Evolutionary conservation across 2,113 vertebrate species (phyloP).

Genomic region (Accipiter virgatus): DNA sequence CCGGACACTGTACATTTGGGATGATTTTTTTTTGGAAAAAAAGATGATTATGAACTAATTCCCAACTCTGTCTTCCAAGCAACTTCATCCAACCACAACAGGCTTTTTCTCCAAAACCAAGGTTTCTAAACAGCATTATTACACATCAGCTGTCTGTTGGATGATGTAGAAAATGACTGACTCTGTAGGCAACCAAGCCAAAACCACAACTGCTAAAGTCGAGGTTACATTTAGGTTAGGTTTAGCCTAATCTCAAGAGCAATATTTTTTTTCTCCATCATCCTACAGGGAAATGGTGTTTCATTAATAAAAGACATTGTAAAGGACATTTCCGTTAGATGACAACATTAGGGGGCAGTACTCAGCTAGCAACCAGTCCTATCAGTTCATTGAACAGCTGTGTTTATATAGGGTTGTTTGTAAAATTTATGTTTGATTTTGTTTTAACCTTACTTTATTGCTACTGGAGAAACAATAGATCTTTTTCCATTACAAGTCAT

Average conservation of each 20-base stretch:
- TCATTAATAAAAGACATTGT: neutral
- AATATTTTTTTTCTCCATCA: neutral
- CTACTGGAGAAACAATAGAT: slow-evolving; percentile 46
- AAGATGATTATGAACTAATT: neutral
- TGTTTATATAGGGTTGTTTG: slow-evolving; percentile 48
- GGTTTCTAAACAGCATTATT: neutral
- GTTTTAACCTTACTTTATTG: slow-evolving; percentile 57
- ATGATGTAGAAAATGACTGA: neutral
- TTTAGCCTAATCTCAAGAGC: neutral
- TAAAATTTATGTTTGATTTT: slow-evolving; percentile 55
- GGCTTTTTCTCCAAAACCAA: neutral
- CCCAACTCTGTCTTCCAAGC: neutral
- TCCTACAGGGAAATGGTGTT: neutral
- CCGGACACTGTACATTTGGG: neutral
- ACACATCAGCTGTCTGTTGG: neutral
- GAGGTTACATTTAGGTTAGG: neutral
- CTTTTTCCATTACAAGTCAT: slow-evolving; percentile 22
- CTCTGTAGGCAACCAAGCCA: neutral
- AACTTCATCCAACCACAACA: neutral
- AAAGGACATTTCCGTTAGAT: neutral
- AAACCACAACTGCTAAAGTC: neutral
- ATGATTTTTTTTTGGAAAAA: neutral
- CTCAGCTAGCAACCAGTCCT: neutral
- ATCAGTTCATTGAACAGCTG: slow-evolving; percentile 30
- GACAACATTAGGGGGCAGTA: slow-evolving; percentile 50